Base-by-base conservation (phyloP, 2,113 vertebrate genomes). In the Thomomys bottae region DNA sequence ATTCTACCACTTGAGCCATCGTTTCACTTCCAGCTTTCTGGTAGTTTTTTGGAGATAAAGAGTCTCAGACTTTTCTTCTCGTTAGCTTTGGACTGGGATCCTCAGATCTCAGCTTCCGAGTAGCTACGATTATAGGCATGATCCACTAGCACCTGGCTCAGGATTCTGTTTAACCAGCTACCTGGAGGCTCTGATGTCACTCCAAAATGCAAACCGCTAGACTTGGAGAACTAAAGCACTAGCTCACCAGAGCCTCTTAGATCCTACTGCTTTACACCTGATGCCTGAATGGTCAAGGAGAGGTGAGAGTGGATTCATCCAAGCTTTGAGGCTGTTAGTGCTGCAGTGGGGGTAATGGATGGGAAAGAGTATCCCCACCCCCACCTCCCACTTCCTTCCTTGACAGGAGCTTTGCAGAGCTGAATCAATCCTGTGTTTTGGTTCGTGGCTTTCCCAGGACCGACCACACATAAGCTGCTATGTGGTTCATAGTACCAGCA, bases 381-480 rank as follows among this genome's bases (percentile, higher is more conserved):
- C 17, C 0, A 3, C 14, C 26, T 17, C 1, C 30, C 30, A 4
- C 5, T 30, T 42, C 49, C 49, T 54, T 18, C 45, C 10, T n/a
- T n/a, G 59, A 32, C 3, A 64, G 49, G 71, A 45, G 92, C 45
- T 59, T 72, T 54, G 49, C 80, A 72, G 66, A 30, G 38, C 21
- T 12, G 45, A 40, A 36, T 36, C 49, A 9, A 42, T 4, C 81
- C 71, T 34, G 18, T 54, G 49, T 54, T 12, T 54, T 54, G 15
- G 49, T 54, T 54, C 49, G 14, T 54, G 49, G 49, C 49, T 54
- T 15, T 54, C 4, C 49, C 49, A 54, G 49, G 49, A 54, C 49
- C 49, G n/a, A n/a, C n/a, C n/a, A n/a, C n/a, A n/a, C n/a, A 54
- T 12, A 15, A 54, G 17, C 49, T 54, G 15, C 18, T 54, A 12